These are phyloP conservation scores for Galaxea fascicularis DNA, from an alignment of 92 coral and sea anemone genomes.

Conservation along the genomic window DNA sequence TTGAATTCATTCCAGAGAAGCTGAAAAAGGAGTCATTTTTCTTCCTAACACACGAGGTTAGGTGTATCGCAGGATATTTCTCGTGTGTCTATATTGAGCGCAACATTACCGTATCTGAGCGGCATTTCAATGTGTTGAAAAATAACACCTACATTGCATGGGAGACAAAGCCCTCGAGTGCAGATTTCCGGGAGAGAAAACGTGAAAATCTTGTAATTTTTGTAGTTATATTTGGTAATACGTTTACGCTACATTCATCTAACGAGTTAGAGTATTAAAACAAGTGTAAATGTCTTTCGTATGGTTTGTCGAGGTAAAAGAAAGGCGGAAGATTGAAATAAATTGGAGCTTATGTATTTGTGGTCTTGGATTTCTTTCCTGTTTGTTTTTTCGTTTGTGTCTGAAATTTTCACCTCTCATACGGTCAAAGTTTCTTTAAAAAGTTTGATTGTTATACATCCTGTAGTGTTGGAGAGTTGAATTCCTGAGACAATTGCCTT, in stretches of 20 bases:
- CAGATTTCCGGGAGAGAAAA: slow-evolving; percentile 2
- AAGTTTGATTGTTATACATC: too few species aligned
- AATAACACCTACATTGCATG: not conserved
- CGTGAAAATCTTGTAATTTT: slow-evolving; percentile 16
- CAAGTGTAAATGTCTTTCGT: not conserved
- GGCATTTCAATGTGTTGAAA: not conserved
- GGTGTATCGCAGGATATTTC: too few species aligned
- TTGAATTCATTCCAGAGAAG: too few species aligned
- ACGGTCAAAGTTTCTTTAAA: too few species aligned
- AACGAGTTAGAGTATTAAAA: not conserved
- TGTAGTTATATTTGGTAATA: slow-evolving; percentile 19
- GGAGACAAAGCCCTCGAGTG: not conserved
- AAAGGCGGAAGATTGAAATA: slow-evolving; percentile 20
- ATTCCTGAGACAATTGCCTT: too few species aligned
- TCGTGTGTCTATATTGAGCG: too few species aligned
- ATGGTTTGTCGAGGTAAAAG: slow-evolving; percentile 24
- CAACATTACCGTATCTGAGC: too few species aligned
- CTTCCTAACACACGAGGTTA: too few species aligned
- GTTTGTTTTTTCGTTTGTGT: not conserved
- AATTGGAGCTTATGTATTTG: slow-evolving; percentile 24
- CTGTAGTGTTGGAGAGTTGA: too few species aligned
- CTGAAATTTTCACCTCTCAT: not conserved
- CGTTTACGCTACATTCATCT: not conserved
- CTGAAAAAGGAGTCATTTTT: too few species aligned
- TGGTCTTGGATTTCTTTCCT: not conserved